Base-by-base conservation (phyloP, 2,113 vertebrate species). In the Hyla sarda region DNA sequence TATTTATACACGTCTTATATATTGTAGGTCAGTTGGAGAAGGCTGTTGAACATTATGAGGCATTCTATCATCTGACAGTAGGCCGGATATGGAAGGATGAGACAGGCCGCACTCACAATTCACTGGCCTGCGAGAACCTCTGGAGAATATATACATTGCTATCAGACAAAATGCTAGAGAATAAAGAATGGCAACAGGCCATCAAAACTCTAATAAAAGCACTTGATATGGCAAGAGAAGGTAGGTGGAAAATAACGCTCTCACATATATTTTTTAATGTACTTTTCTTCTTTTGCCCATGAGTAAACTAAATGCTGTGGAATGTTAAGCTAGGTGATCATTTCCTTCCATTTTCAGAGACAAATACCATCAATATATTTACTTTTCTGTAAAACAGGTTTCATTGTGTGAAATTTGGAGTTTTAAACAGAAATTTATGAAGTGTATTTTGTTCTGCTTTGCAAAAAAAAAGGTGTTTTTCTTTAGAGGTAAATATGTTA, bases 81-180 rank as follows among this genome's bases (percentile, higher is more conserved):
- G 93, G 93, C 2, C 89, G 84, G n/a, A 14, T 88, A 0, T 96
- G 96, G 96, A 93, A 91, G 87, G 94, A 95, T 73, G 89, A 91
- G 88, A 89, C 88, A 30, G 94, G 94, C 34, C 85, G 0, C 47
- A 82, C 87, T 88, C 93, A 95, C 89, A 88, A 88, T 88, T 90
- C 91, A 56, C 82, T 92, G 86, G 93, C 96, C 0, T 96, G 95
- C 73, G 89, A 93, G 82, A 90, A 92, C 83, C 95, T 96, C 91
- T 93, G 95, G 92, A 96, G 92, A 91, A 94, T 94, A 79, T 96
- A 96, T 90, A 94, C 92, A 82, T 82, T 94, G 89, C 90, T 94
- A 79, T 92, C 95, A 90, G 92, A 96, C 89, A 91, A 92, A 92
- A 94, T 94, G 92, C 92, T 96, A 28, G 91, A 89, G 89, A 92